phyloP scores from a whole-genome alignment of 2,797 vertebrate species.

The Nothura maculosa region DNA sequence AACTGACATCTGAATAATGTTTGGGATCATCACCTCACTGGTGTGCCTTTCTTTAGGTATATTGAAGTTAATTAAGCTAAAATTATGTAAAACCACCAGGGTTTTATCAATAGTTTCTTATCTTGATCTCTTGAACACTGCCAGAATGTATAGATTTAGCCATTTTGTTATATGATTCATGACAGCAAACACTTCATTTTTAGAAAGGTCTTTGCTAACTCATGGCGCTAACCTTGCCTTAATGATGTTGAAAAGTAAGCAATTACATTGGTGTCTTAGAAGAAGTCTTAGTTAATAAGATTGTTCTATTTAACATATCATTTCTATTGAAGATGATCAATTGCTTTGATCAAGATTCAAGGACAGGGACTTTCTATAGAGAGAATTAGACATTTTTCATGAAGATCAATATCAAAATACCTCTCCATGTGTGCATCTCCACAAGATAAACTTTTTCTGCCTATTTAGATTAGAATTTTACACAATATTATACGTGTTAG shows the following conservation, averaged over 20 bases:
- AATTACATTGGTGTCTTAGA: neutral
- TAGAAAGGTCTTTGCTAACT: neutral
- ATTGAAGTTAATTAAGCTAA: neutral
- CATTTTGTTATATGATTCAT: neutral
- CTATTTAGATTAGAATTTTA: neutral
- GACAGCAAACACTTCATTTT: neutral
- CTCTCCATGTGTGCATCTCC: neutral
- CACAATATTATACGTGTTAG: neutral
- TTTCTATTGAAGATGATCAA: neutral
- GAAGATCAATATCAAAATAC: too few species aligned
- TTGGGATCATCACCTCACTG: neutral
- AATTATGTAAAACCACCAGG: neutral
- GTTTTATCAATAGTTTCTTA: neutral
- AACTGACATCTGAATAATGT: conserved; percentile 19
- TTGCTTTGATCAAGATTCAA: neutral
- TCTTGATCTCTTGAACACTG: neutral
- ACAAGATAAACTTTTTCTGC: neutral
- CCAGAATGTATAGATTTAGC: neutral
- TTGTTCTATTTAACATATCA: neutral
- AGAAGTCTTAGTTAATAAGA: neutral
- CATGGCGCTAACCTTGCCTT: neutral
- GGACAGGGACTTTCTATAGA: neutral
- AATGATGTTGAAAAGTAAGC: neutral
- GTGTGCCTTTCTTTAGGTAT: neutral
- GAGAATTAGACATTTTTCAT: neutral